phyloP scores from a whole-genome alignment of 2,888 invertebrate genomes.

The Nemoura dubitans region DNA sequence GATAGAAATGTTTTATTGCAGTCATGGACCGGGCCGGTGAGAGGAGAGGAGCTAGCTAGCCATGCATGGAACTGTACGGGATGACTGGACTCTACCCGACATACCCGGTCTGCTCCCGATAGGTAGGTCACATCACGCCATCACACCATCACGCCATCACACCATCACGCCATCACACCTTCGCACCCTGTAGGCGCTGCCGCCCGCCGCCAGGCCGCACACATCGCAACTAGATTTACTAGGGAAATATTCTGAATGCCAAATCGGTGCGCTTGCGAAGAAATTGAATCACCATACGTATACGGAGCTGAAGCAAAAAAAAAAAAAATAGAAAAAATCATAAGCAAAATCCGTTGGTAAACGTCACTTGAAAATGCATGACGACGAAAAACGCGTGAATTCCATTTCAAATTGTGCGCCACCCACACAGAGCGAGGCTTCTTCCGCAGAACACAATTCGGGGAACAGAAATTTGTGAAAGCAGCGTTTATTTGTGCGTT shows the following conservation, averaged over 20 bases:
- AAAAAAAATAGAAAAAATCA: conserved; percentile 20
- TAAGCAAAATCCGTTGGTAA: not conserved
- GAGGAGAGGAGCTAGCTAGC: not conserved
- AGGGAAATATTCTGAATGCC: conserved; percentile 33
- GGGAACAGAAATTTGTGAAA: not conserved
- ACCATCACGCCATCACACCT: too few relatives aligned
- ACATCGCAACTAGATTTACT: conserved; percentile 1
- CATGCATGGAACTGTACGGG: not conserved
- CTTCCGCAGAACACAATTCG: not conserved
- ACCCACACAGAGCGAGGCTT: not conserved
- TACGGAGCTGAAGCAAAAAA: not conserved
- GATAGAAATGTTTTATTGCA: not conserved
- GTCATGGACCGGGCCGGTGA: not conserved
- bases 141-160: too few relatives aligned
- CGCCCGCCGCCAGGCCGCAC: not conserved
- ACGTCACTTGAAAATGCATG: not conserved
- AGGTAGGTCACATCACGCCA: not conserved
- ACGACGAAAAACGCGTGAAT: not conserved
- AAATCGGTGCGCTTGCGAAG: conserved; percentile 22
- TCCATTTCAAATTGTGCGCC: not conserved
- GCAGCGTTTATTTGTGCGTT: too few relatives aligned
- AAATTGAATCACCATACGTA: conserved; percentile 33
- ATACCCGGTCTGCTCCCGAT: too few relatives aligned
- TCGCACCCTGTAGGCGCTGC: not conserved
- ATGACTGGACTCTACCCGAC: not conserved